Conservation (phyloP, 2,888 invertebrate genomes). For the Neoaliturus tenellus region DNA sequence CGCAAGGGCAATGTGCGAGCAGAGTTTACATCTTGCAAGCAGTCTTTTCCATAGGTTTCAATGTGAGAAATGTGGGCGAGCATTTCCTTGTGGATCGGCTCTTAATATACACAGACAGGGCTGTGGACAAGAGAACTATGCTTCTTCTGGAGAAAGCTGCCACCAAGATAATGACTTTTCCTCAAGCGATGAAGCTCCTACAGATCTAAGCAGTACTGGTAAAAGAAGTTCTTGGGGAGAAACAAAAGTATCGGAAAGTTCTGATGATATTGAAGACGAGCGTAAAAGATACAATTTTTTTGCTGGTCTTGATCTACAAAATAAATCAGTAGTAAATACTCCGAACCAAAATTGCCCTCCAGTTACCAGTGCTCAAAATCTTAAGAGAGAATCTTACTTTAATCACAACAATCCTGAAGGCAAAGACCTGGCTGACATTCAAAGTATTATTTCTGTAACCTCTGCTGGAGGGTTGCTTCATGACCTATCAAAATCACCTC, state of each 20-base stretch:
- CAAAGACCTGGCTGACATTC: conserved; percentile 90
- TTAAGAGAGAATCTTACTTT: conserved; percentile 31
- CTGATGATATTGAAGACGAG: conserved; percentile 74
- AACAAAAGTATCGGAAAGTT: conserved; percentile 66
- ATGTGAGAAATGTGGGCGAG: conserved; percentile 82
- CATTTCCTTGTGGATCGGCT: conserved; percentile 83
- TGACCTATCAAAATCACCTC: conserved; percentile 72
- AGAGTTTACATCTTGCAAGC: conserved; percentile 77
- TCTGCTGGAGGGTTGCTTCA: conserved; percentile 71
- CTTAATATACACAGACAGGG: conserved; percentile 81
- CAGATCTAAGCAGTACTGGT: conserved; percentile 55
- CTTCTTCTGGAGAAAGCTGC: conserved; percentile 55
- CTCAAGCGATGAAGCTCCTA: conserved; percentile 70
- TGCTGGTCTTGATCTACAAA: conserved; percentile 85
- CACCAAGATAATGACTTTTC: conserved; percentile 52
- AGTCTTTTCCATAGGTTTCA: conserved; percentile 78
- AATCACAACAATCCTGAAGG: conserved; percentile 69
- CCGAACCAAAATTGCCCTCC: conserved; percentile 52
- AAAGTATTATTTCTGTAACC: conserved; percentile 88
- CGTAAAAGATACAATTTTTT: conserved; percentile 87
- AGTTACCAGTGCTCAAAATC: not conserved
- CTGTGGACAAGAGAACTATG: conserved; percentile 49
- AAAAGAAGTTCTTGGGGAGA: conserved; percentile 44
- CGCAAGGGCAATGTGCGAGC: conserved; percentile 83
- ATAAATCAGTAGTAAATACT: conserved; percentile 71